Evolutionary conservation across 2,797 vertebrate genomes (phyloP), one percentile per base, ranked within the genome.

Genomic region (Chiroxiphia lanceolata): DNA sequence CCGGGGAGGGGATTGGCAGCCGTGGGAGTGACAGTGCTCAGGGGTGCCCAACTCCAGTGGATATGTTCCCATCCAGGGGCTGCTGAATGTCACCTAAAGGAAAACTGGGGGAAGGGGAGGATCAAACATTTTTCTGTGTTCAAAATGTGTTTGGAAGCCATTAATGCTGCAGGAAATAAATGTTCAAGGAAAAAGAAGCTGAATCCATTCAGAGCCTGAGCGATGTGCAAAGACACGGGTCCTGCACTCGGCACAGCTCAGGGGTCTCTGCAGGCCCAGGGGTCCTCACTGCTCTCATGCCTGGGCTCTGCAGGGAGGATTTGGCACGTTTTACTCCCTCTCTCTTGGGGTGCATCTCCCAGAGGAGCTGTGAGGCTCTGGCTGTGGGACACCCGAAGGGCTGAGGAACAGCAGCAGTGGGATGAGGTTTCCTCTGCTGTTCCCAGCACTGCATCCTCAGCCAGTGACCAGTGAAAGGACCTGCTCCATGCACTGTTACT

Each of bases 11-110:
- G 27, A 6, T 8, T 6, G 29, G 40, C 2, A 7, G 36, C 3
- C 5, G 1, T 1, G 21, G 38, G 6, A 36, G 45, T 9, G 34
- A 48, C 0, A 2, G 38, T 18, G 45, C 44, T 38, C 10, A 3
- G 45, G 40, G 21, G 40, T 33, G 40, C 61, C 40, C 61, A 44
- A 5, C 40, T 42, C 61, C 40, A 17, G 40, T 61, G 61, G 42
- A 11, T 12, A 9, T 25, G 61, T 64, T 64, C 42, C 63, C 42
- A 9, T n/a, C 63, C 16, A n/a, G 60, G 47, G 33, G 26, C 56
- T 9, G 22, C 3, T 5, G 45, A 19, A 36, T 3, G 3, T 8
- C 42, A 51, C 65, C 47, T 65, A 26, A 59, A 36, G 38, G 26
- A 80, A 74, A 42, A 27, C 17, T 11, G 13, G 25, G 54, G 45